Evolutionary conservation across 2,888 invertebrate genomes (phyloP).

Genomic region (Philaethria dido): DNA sequence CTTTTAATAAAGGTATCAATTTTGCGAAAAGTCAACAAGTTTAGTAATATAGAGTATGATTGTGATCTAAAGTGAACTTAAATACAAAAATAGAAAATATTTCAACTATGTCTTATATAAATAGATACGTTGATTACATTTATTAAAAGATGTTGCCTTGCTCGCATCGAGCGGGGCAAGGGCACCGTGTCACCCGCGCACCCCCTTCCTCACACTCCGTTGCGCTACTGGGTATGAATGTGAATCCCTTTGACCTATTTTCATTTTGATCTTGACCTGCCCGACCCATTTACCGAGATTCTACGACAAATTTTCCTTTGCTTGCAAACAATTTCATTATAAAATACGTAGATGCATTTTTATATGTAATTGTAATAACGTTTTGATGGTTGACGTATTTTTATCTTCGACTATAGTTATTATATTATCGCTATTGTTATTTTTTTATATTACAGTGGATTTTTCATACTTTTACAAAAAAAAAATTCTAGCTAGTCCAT

Average conservation of each 20-base stretch:
- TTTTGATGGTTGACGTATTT: neutral
- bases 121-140: conserved; percentile 17
- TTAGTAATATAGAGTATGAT: neutral
- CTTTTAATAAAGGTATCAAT: neutral
- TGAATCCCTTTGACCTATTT: conserved; percentile 70
- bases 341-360: neutral
- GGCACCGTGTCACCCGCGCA: conserved; percentile 48
- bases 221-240: conserved; percentile 53
- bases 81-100: neutral
- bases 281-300: conserved; percentile 41
- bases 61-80: neutral
- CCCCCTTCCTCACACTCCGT: conserved; percentile 35
- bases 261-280: conserved; percentile 69
- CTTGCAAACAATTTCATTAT: neutral
- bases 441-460: too few species aligned
- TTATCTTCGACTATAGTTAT: neutral
- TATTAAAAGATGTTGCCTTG: conserved; percentile 7
- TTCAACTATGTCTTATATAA: neutral
- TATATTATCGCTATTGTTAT: neutral
- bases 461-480: too few species aligned
- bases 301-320: neutral
- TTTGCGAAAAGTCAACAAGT: neutral
- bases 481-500: too few species aligned
- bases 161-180: conserved; percentile 45
- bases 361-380: neutral